Evolutionary conservation across 2,888 invertebrate species (phyloP), one percentile per base, ranked within the genome.

Genomic region (Corbicula japonica): DNA sequence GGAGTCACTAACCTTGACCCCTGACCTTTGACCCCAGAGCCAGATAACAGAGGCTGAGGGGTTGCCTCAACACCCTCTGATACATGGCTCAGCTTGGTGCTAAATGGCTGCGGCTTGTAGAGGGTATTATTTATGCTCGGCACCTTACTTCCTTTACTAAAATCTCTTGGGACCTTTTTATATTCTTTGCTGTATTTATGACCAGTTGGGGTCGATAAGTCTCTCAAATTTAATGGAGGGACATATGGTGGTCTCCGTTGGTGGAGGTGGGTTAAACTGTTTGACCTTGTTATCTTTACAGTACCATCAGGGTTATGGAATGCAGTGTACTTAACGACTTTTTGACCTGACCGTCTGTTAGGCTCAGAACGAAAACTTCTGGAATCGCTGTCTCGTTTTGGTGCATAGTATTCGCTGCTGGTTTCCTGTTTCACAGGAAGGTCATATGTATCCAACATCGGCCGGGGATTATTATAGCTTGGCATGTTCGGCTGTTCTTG

Each of bases 151-250:
- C 10, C n/a, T 38, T 28, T 26, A 21, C 1, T 69, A 10, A 23
- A 26, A 41, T 44, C 38, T 3, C 23, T 18, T 21, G 15, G 12
- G 10, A 18, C 44, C n/a, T 60, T 8, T 38, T 70, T 70, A 26
- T 72, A 41, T 54, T 35, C 54, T 72, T 61, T 70, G 21, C 41
- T 35, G 34, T 30, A 28, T 5, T 46, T 44, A 58, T 28, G 15
- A 23, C 61, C 41, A 2, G 46, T 35, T 12, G 79, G 71, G 6
- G 82, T 41, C 0, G 68, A 56, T 26, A 85, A 44, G 15, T 61
- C 76, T 44, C 83, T 71, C 32, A 86, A 58, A 71, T 86, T 84
- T 30, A 86, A 74, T 15, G 79, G 83, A 23, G 86, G 86, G 23
- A 86, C 76, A 28, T 66, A 58, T 5, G 76, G 61, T 5, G 46